Percentiles rank a stretch among this genome's conserved stretches.
Conservation (phyloP, 2,888 invertebrate species). For the Tetragnatha montana region DNA sequence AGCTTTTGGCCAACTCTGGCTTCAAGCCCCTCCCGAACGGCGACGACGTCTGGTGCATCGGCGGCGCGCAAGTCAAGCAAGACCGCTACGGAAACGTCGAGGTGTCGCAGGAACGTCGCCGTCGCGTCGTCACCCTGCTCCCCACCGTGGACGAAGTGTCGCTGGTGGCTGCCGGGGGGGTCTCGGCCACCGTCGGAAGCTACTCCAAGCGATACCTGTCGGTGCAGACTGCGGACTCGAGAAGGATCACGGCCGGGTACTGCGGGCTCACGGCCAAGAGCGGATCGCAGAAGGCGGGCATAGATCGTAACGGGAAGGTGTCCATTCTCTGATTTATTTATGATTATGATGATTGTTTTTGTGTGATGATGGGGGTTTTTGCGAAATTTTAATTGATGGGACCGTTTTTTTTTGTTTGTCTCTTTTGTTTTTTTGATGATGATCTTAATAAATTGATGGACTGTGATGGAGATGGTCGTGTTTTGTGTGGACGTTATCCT, state of each 20-base stretch:
- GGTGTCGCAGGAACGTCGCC: constrained; percentile 87
- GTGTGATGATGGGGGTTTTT: too few species aligned
- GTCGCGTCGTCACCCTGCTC: constrained; percentile 88
- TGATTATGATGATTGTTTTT: too few species aligned
- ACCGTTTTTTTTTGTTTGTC: too few species aligned
- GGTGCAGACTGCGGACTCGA: constrained; percentile 85
- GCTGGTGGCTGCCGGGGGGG: constrained; percentile 85
- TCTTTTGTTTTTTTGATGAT: too few species aligned
- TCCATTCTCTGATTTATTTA: constrained; percentile 78
- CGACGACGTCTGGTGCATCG: constrained; percentile 81
- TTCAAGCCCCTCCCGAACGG: constrained; percentile 79
- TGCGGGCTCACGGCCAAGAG: constrained; percentile 92
- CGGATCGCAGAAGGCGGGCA: constrained; percentile 92
- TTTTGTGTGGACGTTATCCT: too few species aligned
- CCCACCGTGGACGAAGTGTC: constrained; percentile 88
- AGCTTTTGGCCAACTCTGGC: not conserved
- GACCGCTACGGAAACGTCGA: constrained; percentile 74
- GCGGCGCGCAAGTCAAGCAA: constrained; percentile 67
- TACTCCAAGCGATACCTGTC: constrained; percentile 80
- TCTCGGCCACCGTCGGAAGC: constrained; percentile 90
- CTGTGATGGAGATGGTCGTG: too few species aligned
- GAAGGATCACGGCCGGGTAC: constrained; percentile 92
- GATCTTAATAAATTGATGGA: too few species aligned
- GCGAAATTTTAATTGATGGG: too few species aligned
- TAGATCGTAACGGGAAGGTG: constrained; percentile 90